phyloP scores from a whole-genome alignment of 2,888 invertebrate species.

The Acleris holmiana region DNA sequence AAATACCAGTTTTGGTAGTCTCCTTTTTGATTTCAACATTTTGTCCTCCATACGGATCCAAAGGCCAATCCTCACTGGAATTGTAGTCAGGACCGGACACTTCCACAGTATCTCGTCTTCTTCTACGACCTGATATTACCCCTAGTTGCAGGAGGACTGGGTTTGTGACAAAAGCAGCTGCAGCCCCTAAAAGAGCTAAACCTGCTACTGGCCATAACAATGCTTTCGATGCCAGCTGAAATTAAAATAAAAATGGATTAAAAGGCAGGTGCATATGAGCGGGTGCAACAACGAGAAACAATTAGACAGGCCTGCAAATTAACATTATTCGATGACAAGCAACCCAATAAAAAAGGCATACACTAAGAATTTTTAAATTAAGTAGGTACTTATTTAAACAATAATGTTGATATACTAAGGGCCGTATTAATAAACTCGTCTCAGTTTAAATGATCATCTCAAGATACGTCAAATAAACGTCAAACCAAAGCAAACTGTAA shows the following conservation, averaged over 20 bases:
- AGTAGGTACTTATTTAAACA: too few relatives aligned
- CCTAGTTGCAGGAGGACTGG: constrained; percentile 92
- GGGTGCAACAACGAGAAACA: background rate
- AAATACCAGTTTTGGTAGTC: constrained; percentile 2
- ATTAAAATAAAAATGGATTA: constrained; percentile 38
- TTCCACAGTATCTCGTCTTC: constrained; percentile 76
- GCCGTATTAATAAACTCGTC: too few relatives aligned
- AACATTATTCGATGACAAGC: background rate
- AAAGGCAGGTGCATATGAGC: background rate
- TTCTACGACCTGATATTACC: constrained; percentile 86
- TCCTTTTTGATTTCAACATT: constrained; percentile 8
- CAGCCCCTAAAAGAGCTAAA: constrained; percentile 91
- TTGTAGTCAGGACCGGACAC: constrained; percentile 43
- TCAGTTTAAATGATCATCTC: too few relatives aligned
- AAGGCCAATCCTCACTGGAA: constrained; percentile 35
- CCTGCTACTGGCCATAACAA: constrained; percentile 90
- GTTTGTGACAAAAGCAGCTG: constrained; percentile 90
- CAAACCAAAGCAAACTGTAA: too few relatives aligned
- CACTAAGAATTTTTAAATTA: too few relatives aligned
- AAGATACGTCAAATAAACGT: too few relatives aligned
- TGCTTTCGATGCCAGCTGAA: constrained; percentile 86
- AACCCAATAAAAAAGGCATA: too few relatives aligned
- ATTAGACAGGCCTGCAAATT: background rate
- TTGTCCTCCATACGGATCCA: constrained; percentile 25
- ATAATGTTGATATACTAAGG: too few relatives aligned